These are phyloP conservation scores for Mesorhabditis belari DNA, from an alignment of 2,888 invertebrate species.

Conservation along the genomic window DNA sequence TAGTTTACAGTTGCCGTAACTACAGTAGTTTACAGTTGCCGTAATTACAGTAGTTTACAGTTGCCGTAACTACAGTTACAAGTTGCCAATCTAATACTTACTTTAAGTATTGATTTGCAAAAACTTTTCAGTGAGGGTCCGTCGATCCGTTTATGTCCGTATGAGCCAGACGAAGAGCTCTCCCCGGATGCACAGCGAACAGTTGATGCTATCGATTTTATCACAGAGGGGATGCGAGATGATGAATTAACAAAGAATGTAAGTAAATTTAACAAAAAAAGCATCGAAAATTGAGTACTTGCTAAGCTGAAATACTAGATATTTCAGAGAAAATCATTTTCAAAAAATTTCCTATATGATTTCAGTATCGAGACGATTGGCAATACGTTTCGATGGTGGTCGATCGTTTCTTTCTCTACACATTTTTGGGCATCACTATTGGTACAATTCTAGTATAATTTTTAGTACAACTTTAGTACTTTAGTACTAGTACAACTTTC, in stretches of 20 bases:
- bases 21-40: too few relatives aligned
- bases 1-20: too few relatives aligned
- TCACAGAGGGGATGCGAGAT: conserved; percentile 49
- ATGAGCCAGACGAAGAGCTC: conserved; percentile 16
- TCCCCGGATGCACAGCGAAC: conserved; percentile 32
- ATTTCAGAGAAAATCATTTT: neutral
- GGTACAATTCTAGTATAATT: conserved; percentile 27
- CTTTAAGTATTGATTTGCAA: too few relatives aligned
- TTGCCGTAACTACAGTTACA: too few relatives aligned
- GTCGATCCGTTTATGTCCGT: neutral
- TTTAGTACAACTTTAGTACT: too few relatives aligned
- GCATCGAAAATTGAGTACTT: neutral
- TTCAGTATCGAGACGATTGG: conserved; percentile 59
- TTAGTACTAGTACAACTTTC: too few relatives aligned
- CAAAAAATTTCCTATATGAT: neutral
- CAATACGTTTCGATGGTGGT: conserved; percentile 59
- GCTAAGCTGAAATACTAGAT: neutral
- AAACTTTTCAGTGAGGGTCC: neutral
- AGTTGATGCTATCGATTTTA: conserved; percentile 51
- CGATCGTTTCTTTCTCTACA: conserved; percentile 57
- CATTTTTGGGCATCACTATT: conserved; percentile 54
- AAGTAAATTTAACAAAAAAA: neutral
- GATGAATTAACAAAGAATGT: conserved; percentile 51
- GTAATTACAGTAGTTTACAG: too few relatives aligned
- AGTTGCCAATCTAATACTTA: too few relatives aligned